Evolutionary conservation across 2,888 invertebrate species (phyloP).

Genomic region (Halictus quadricinctus): DNA sequence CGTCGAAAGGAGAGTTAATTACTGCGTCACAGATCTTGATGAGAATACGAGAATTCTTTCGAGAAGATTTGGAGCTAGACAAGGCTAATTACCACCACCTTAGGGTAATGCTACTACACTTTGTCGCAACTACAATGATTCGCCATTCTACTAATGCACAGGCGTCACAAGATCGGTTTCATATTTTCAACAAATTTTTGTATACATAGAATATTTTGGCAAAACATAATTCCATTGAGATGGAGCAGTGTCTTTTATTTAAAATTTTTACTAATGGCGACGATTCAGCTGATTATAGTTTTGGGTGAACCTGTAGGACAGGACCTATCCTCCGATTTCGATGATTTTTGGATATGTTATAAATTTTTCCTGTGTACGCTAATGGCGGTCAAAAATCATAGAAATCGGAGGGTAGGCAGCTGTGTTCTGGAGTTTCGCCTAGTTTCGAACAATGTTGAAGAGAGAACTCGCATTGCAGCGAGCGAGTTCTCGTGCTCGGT

Average conservation of each 20-base stretch:
- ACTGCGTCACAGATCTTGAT: not conserved
- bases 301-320: not conserved
- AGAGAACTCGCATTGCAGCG: not conserved
- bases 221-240: not conserved
- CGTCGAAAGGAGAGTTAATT: not conserved
- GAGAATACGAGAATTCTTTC: not conserved
- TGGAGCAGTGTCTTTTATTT: not conserved
- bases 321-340: not conserved
- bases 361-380: too few species aligned
- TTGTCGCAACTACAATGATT: not conserved
- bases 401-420: not conserved
- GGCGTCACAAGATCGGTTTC: not conserved
- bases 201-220: not conserved
- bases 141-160: not conserved
- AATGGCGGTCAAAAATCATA: not conserved
- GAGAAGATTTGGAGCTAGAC: not conserved
- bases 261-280: not conserved
- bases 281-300: constrained; percentile 1
- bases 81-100: not conserved
- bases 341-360: not conserved
- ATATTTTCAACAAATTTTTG: too few species aligned
- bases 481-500: not conserved
- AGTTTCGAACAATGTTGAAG: not conserved
- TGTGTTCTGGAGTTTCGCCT: not conserved
- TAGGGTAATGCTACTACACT: not conserved